Percentiles rank a stretch among this genome's conserved stretches.
Conservation (phyloP, 2,888 invertebrate genomes). For the Perizoma affinitatum region DNA sequence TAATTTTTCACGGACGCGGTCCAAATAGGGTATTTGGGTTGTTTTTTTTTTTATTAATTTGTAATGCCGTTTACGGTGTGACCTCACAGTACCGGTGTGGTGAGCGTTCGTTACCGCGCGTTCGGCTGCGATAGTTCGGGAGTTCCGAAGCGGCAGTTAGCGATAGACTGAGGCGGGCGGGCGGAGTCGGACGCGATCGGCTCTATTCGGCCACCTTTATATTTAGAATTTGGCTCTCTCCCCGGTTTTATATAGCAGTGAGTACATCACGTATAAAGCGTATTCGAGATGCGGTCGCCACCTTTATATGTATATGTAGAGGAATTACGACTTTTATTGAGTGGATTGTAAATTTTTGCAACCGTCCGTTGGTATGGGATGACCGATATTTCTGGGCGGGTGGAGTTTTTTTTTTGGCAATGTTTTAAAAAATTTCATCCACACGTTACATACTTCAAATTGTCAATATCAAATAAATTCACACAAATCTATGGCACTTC, state of each 20-base stretch:
- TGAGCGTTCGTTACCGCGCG: constrained; percentile 72
- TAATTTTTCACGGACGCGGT: constrained; percentile 57
- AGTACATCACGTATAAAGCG: constrained; percentile 82
- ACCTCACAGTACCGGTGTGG: constrained; percentile 50
- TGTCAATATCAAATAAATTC: constrained; percentile 38
- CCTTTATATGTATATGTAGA: constrained; percentile 77
- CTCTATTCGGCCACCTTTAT: constrained; percentile 79
- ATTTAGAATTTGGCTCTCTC: constrained; percentile 87
- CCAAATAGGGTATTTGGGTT: constrained; percentile 57
- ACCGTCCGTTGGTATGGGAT: constrained; percentile 56
- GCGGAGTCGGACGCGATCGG: constrained; percentile 74
- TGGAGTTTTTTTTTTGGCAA: constrained; percentile 57
- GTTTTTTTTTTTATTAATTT: constrained; percentile 39
- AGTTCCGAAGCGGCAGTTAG: constrained; percentile 77
- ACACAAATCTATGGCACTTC: constrained; percentile 11
- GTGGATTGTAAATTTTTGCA: constrained; percentile 79
- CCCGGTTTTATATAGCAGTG: constrained; percentile 85
- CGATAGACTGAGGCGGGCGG: constrained; percentile 82
- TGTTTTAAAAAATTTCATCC: constrained; percentile 50
- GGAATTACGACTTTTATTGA: constrained; percentile 81
- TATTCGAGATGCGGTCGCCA: constrained; percentile 79
- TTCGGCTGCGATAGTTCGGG: constrained; percentile 69
- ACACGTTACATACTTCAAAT: constrained; percentile 47
- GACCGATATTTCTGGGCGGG: constrained; percentile 60
- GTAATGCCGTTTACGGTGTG: constrained; percentile 57